These are phyloP conservation scores for Lapara coniferarum DNA, from an alignment of 2,888 invertebrate genomes.

Conservation along the genomic window DNA sequence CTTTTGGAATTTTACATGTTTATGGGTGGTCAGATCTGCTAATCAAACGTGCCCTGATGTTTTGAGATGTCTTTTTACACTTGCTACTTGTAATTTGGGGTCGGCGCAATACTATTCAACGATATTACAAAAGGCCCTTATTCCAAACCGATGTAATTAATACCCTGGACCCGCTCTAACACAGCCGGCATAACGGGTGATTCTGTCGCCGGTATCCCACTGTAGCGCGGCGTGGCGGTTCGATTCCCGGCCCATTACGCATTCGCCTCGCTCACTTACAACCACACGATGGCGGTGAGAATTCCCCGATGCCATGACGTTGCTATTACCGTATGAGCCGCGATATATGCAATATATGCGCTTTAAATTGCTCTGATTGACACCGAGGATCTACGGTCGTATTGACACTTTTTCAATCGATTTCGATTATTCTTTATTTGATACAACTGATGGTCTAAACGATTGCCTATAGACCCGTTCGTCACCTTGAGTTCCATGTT, in stretches of 20 bases:
- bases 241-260: slow-evolving; percentile 71
- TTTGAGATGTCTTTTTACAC: too few relatives aligned
- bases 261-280: slow-evolving; percentile 76
- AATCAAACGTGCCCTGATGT: too few relatives aligned
- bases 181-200: slow-evolving; percentile 3
- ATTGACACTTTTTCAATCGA: background rate
- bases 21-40: too few relatives aligned
- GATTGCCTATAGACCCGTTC: too few relatives aligned
- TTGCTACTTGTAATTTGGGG: too few relatives aligned
- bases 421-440: background rate
- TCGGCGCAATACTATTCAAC: too few relatives aligned
- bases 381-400: background rate
- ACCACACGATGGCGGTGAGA: slow-evolving; percentile 49
- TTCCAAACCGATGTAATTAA: too few relatives aligned
- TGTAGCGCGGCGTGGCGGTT: slow-evolving; percentile 33
- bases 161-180: too few relatives aligned
- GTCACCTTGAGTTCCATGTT: too few relatives aligned
- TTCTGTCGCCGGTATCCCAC: slow-evolving; percentile 19
- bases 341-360: background rate
- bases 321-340: slow-evolving; percentile 12
- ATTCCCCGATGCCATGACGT: slow-evolving; percentile 31
- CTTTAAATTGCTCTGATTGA: background rate
- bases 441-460: too few relatives aligned
- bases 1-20: too few relatives aligned
- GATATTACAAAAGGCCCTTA: too few relatives aligned